Conservation (phyloP, 2,888 invertebrate genomes). For the Xylocampa areola region DNA sequence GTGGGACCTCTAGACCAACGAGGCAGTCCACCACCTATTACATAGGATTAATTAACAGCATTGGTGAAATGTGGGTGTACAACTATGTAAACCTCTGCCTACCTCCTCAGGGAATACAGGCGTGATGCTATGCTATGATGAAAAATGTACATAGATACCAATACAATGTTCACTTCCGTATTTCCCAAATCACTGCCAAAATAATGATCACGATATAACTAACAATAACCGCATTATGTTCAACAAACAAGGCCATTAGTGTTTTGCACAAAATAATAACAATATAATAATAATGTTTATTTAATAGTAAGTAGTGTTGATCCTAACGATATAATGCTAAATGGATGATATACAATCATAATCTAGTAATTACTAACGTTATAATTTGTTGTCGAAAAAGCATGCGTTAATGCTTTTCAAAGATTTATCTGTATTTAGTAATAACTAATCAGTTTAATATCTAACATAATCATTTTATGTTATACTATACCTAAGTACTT, state of each 20-base stretch:
- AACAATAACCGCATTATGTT: conserved; percentile 30
- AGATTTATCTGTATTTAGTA: no score
- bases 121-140: no score
- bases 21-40: no score
- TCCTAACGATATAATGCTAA: conserved; percentile 17
- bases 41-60: no score
- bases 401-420: no score
- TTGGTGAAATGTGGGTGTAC: no score
- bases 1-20: no score
- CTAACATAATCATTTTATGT: no score
- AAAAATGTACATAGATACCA: no score
- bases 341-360: conserved; percentile 7
- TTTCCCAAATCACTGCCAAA: conserved; percentile 1
- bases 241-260: conserved; percentile 25
- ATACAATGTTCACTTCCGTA: not conserved
- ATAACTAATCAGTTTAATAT: conserved; percentile 4
- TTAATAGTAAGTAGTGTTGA: conserved; percentile 33
- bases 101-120: no score
- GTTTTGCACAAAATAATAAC: conserved; percentile 20
- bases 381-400: not conserved
- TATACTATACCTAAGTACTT: no score
- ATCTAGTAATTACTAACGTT: not conserved
- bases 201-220: conserved; percentile 16
- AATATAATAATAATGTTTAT: conserved; percentile 38
- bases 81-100: no score